Percentiles rank a stretch among this genome's conserved stretches.
These are phyloP conservation scores for Parasteatoda tepidariorum DNA, from an alignment of 1,140 invertebrate species.

Conservation along the genomic window DNA sequence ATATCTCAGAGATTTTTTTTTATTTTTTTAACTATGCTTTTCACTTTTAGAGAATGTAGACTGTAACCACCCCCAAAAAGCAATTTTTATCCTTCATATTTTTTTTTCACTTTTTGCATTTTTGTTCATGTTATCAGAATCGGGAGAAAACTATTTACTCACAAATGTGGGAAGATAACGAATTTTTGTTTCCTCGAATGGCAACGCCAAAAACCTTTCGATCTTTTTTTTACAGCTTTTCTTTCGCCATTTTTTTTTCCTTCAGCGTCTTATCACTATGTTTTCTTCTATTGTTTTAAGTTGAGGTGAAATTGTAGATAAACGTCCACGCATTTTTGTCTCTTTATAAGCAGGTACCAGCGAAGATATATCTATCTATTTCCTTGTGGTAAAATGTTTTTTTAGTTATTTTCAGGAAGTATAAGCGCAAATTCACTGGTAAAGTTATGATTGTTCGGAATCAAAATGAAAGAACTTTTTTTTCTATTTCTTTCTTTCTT, in stretches of 20 bases:
- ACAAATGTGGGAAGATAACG: constrained; percentile 59
- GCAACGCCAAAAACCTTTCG: constrained; percentile 17
- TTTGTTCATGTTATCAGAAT: constrained; percentile 51
- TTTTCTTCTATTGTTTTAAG: constrained; percentile 56
- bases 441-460: constrained; percentile 33
- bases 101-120: constrained; percentile 47
- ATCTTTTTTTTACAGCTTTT: neutral
- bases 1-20: too few species aligned
- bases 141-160: constrained; percentile 57
- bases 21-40: too few species aligned
- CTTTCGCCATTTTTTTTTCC: neutral
- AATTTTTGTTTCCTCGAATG: constrained; percentile 46
- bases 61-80: constrained; percentile 19
- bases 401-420: neutral
- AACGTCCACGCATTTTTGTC: constrained; percentile 54
- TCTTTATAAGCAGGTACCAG: neutral
- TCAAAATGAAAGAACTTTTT: constrained; percentile 31
- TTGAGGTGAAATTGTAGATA: constrained; percentile 53
- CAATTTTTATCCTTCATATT: constrained; percentile 9
- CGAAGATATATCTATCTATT: constrained; percentile 38
- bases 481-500: constrained; percentile 7
- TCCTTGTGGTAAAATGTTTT: neutral
- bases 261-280: constrained; percentile 21
- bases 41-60: neutral
- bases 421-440: constrained; percentile 5